Percentiles rank a stretch among this genome's conserved stretches.
Conservation (phyloP, 2,797 vertebrate species). For the Premnoplex brunnescens region DNA sequence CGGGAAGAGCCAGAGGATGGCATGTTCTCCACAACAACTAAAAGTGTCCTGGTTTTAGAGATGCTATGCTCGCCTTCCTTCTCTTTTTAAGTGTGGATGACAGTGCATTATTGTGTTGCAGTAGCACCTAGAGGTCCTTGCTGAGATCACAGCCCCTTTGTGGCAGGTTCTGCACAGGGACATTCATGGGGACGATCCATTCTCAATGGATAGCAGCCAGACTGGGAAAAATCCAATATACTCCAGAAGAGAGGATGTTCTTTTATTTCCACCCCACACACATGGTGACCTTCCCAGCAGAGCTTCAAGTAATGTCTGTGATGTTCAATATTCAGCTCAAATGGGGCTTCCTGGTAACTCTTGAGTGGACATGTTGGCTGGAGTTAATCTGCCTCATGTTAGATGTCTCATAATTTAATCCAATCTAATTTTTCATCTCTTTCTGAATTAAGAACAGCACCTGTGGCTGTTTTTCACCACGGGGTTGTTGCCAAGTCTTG, state of each 20-base stretch:
- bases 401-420: neutral
- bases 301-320: neutral
- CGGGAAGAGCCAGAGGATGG: neutral
- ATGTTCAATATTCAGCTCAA: neutral
- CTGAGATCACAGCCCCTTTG: conserved; percentile 26
- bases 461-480: neutral
- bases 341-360: neutral
- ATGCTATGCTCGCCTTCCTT: neutral
- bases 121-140: conserved; percentile 50
- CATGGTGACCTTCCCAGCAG: neutral
- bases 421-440: neutral
- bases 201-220: neutral
- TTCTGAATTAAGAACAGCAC: neutral
- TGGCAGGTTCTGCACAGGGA: neutral
- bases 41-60: neutral
- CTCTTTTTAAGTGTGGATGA: neutral
- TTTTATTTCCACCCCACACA: neutral
- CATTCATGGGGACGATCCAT: neutral
- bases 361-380: neutral
- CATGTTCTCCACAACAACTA: neutral
- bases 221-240: neutral
- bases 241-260: neutral
- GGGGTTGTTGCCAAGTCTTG: neutral
- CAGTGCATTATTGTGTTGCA: neutral
- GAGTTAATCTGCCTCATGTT: neutral